Percentiles rank a stretch among this genome's conserved stretches.
phyloP scores from a whole-genome alignment of 2,797 vertebrate species.

The Phataginus tetradactyla region DNA sequence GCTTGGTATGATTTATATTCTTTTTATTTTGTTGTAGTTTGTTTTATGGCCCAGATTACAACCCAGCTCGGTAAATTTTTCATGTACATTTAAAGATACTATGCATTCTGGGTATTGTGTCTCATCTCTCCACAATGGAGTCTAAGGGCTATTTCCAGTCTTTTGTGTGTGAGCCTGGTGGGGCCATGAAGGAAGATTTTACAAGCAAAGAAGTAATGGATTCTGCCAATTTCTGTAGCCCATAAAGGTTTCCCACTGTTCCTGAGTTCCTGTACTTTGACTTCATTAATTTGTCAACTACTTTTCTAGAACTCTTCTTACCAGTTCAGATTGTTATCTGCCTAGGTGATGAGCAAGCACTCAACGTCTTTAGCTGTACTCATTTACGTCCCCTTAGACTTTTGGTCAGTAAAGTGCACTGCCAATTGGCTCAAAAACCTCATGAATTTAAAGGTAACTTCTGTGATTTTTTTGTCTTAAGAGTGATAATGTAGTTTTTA shows the following conservation, averaged over 20 bases:
- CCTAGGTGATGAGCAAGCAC: not conserved
- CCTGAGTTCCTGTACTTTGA: not conserved
- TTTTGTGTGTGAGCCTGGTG: not conserved
- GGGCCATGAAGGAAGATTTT: not conserved
- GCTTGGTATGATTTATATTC: not conserved
- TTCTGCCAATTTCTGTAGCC: not conserved
- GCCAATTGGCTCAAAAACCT: not conserved
- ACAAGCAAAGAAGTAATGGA: not conserved
- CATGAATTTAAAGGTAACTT: not conserved
- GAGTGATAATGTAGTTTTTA: not conserved
- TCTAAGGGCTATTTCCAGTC: not conserved
- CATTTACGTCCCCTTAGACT: not conserved
- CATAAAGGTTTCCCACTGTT: fast-evolving
- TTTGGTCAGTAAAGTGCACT: not conserved
- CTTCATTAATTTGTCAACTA: not conserved
- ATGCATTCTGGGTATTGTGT: not conserved
- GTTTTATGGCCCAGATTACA: not conserved
- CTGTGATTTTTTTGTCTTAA: not conserved
- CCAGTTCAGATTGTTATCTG: not conserved
- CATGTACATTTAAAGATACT: not conserved
- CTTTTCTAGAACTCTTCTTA: not conserved
- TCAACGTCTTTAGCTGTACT: not conserved
- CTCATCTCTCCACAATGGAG: not conserved
- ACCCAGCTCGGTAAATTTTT: not conserved
- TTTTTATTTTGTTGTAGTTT: not conserved